Evolutionary conservation across 2,888 invertebrate genomes (phyloP).

Genomic region (Dione vanillae): DNA sequence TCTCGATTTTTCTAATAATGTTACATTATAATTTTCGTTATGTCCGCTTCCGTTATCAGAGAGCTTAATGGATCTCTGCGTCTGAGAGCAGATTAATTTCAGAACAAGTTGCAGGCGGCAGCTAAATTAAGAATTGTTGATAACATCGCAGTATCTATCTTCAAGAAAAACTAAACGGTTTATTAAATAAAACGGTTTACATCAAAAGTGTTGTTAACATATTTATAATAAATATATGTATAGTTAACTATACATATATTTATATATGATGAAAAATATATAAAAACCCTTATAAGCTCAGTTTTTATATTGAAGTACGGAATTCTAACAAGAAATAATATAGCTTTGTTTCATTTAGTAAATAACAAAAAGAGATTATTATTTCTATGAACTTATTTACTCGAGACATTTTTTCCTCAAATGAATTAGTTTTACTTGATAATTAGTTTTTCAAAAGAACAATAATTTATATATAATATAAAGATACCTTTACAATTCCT

Average conservation of each 20-base stretch:
- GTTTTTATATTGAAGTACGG: too few relatives aligned
- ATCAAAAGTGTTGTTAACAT: not conserved
- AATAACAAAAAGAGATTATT: conserved; percentile 6
- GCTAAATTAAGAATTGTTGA: conserved; percentile 25
- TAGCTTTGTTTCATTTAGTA: not conserved
- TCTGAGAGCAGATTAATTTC: conserved; percentile 23
- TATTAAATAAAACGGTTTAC: not conserved
- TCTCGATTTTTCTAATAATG: not conserved
- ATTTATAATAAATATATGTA: too few relatives aligned
- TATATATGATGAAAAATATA: too few relatives aligned
- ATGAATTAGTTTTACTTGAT: not conserved
- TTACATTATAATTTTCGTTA: not conserved
- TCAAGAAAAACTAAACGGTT: not conserved
- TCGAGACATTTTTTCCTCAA: not conserved
- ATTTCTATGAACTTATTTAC: conserved; percentile 10
- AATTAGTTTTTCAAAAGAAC: conserved; percentile 10
- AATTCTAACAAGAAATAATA: not conserved
- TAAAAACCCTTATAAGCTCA: too few relatives aligned
- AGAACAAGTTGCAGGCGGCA: conserved; percentile 23
- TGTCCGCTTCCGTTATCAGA: conserved; percentile 12
- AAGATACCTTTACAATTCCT: not conserved
- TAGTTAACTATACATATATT: too few relatives aligned
- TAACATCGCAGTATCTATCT: conserved; percentile 6
- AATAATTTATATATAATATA: not conserved
- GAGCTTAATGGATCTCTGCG: conserved; percentile 13